Conservation (phyloP, 2,113 vertebrate genomes). For the Podilymbus podiceps region DNA sequence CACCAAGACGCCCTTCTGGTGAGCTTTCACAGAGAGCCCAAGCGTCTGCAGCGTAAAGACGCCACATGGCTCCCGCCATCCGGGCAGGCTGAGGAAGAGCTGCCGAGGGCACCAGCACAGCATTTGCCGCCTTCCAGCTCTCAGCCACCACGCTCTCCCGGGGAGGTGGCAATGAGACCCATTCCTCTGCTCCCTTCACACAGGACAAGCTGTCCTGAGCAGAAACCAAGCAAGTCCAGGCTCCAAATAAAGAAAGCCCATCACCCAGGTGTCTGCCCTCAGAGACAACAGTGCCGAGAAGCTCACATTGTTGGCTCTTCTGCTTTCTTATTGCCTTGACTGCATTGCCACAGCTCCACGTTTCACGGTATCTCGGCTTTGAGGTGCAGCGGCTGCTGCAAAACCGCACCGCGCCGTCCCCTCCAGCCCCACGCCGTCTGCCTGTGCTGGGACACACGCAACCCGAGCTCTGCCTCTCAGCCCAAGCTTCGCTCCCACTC, state of each 20-base stretch:
- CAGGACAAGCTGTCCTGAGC: background rate
- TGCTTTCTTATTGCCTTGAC: background rate
- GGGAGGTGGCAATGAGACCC: background rate
- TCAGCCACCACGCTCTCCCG: background rate
- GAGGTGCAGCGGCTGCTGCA: background rate
- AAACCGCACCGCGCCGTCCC: accelerated
- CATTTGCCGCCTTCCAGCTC: background rate
- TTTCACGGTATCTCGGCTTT: background rate
- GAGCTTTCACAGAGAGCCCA: background rate
- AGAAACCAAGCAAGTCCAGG: background rate
- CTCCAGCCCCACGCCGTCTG: background rate
- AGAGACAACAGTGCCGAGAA: background rate
- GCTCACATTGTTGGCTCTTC: background rate
- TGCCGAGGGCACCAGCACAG: background rate
- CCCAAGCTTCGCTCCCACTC: background rate
- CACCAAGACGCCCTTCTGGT: background rate
- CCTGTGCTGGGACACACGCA: background rate
- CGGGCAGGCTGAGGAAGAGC: background rate
- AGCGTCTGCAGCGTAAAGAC: accelerated
- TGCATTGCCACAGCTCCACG: background rate
- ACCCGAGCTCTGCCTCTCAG: background rate
- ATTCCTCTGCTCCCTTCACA: background rate
- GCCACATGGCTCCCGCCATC: accelerated
- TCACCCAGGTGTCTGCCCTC: background rate
- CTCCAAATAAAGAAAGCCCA: background rate